A percentile compares a stretch with the other conserved stretches of the same genome.
Conservation (phyloP, 2,797 vertebrate species). For the Pseudopleuronectes americanus region DNA sequence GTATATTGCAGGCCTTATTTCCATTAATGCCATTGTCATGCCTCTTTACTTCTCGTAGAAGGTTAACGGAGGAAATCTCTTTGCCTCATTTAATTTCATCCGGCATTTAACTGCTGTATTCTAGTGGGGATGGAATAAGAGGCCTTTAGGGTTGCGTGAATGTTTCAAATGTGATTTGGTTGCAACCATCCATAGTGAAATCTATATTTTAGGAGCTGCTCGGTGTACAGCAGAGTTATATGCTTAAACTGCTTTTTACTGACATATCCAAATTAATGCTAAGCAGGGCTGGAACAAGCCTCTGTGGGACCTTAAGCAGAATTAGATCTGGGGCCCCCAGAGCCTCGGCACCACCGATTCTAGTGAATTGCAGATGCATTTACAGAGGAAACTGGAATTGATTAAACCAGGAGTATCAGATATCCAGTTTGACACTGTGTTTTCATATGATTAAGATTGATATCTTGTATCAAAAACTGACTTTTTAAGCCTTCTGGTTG, state of each 20-base stretch:
- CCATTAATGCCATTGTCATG: conserved; percentile 16
- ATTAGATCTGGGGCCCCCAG: not conserved
- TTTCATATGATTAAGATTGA: too few relatives aligned
- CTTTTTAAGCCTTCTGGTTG: too few relatives aligned
- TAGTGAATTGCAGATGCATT: too few relatives aligned
- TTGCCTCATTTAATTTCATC: conserved; percentile 48
- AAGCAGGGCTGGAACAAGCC: not conserved
- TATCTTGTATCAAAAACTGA: too few relatives aligned
- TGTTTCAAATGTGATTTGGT: conserved; percentile 24
- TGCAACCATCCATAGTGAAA: conserved; percentile 2
- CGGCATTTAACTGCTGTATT: conserved; percentile 23
- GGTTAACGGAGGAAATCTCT: conserved; percentile 42
- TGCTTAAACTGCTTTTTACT: not conserved
- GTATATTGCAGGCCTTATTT: conserved; percentile 12
- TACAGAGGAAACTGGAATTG: too few relatives aligned
- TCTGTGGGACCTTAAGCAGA: not conserved
- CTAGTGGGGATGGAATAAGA: conserved; percentile 7
- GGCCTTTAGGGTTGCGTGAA: conserved; percentile 7
- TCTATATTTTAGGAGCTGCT: conserved; percentile 8
- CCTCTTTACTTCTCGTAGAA: conserved; percentile 33
- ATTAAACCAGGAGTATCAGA: too few relatives aligned
- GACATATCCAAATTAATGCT: conserved; percentile 12
- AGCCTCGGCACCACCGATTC: too few relatives aligned
- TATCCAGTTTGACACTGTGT: too few relatives aligned
- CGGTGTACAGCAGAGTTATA: conserved; percentile 1